Base-by-base conservation (phyloP, 2,113 vertebrate species). In the Myotis brandtii region DNA sequence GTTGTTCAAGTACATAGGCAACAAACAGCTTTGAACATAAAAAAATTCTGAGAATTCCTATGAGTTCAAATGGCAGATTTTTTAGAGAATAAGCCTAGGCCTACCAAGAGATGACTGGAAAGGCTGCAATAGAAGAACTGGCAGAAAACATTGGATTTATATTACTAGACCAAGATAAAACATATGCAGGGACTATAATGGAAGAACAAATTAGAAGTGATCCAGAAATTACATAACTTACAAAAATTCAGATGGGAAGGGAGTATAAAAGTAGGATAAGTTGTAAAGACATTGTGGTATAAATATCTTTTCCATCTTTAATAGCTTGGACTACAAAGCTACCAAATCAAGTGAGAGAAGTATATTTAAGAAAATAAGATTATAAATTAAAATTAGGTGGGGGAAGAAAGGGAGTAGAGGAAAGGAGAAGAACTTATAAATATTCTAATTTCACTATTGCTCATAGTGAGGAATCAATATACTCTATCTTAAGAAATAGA, bases 341-440 rank as follows among this genome's bases (percentile, higher is more conserved):
- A 34, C n/a, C 25, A 91, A 73, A 77, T 46, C n/a, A 85, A 96
- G 59, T 85, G 32, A 94, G 64, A 93, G 43, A 90, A 84, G 30
- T 37, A 21, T 76, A 70, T 54, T 76, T 83, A 70, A 70, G 20
- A 34, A 92, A 81, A 69, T 80, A 72, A 93, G 56, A 54, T 9
- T 84, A 75, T 62, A 34, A 86, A 37, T 76, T 81, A 86, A 95
- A 92, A 94, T 90, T 64, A 86, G 66, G 1, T 56, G 40, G 27
- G 20, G 21, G 16, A 32, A 32, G 23, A 23, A 66, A n/a, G 10
- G 2, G 7, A 16, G 13, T 13, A 79, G 25, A 70, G 76, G 18
- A 82, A 82, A 86, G 30, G 14, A 3, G 80, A 64, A 86, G 16
- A 21, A 77, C 93, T 12, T 52, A 93, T 72, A 90, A 86, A 83